Base-by-base conservation (phyloP, 1,140 invertebrate species). In the Neuroterus valhalla region DNA sequence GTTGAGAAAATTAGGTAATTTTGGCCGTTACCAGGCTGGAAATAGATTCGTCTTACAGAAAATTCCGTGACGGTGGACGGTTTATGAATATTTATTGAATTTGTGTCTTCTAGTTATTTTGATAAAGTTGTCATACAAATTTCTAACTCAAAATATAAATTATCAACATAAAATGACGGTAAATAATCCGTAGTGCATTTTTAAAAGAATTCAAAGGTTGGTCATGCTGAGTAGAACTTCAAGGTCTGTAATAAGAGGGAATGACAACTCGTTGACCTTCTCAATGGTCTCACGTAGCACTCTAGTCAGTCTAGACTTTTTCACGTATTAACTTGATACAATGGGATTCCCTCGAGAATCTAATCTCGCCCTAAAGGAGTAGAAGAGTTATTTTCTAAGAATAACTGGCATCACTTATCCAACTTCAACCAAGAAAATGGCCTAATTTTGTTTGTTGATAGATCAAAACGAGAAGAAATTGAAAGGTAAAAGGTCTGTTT, bases 211-310 rank as follows among this genome's bases (percentile, higher is more conserved):
- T 38, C 10, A 10, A 38, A 38, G 31, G 10, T 38, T 38, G 5
- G 31, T 38, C 31, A 10, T 38, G 31, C 21, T 31, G n/a, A 31
- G 31, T 31, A 62, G n/a, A 62, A 31, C 55, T 31, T 62, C 55
- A 62, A 62, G 55, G 55, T 38, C 23, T 62, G 23, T 15, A 62
- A 62, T 62, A 38, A 12, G 23, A n/a, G 55, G 55, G 26, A 62
- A 62, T 4, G 21, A n/a, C 26, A 31, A 62, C 55, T 31, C 23
- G 26, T 62, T 62, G 55, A 62, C 55, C 55, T 62, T 62, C 55
- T 62, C 55, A 62, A 38, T 62, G 21, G 55, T 62, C 55, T 62
- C 55, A 62, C 26, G 52, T 62, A 62, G 55, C 55, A 62, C 55
- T 62, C 31, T 62, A 38, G 31, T 26, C 14, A n/a, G 23, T 62